Evolutionary conservation across 1,140 invertebrate species (phyloP), one percentile per base, ranked within the genome.

Genomic region (Aplysia californica): DNA sequence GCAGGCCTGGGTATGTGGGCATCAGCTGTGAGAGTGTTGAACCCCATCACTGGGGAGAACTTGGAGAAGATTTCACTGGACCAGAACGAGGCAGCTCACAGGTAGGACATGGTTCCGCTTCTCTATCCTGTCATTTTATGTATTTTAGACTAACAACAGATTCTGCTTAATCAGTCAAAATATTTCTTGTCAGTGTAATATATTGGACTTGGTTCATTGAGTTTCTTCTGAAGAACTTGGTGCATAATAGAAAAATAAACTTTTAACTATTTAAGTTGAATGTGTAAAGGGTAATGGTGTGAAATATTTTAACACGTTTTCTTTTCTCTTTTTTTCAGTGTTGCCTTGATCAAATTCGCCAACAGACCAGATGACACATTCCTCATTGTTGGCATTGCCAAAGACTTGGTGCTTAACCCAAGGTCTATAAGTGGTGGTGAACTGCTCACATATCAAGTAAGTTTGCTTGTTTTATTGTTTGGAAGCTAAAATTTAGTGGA

Each of bases 1-100:
- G 97, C 98, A 29, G 98, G 97, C 0, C 92, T 94, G 81, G 97
- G 97, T 3, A 95, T 98, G 92, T 99, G 98, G 98, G 98, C 98
- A 0, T 99, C 98, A 0, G 91, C 96, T 33, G 93, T 99, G 38
- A 92, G 96, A 64, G 93, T 99, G 44, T 93, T 99, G 80, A 95
- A 98, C 86, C 96, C 98, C 38, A 95, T 95, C 55, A 93, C 93
- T 76, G 94, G 97, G 78, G 94, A 93, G 15, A 96, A 95, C 0
- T 91, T 96, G 64, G 94, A 95, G 83, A 92, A 94, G 75, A 91
- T 97, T 70, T 92, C 95, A 59, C 90, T 99, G 2, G 96, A 97
- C 77, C 98, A 99, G 89, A 99, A 99, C 91, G 96, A 99, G 88
- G 97, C 98, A 20, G 97, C 98, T 0, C 92, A 97, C 85, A 96